A percentile compares a stretch with the other conserved stretches of the same genome.
phyloP scores from a whole-genome alignment of 2,888 invertebrate species.

The Macaria liturata region DNA sequence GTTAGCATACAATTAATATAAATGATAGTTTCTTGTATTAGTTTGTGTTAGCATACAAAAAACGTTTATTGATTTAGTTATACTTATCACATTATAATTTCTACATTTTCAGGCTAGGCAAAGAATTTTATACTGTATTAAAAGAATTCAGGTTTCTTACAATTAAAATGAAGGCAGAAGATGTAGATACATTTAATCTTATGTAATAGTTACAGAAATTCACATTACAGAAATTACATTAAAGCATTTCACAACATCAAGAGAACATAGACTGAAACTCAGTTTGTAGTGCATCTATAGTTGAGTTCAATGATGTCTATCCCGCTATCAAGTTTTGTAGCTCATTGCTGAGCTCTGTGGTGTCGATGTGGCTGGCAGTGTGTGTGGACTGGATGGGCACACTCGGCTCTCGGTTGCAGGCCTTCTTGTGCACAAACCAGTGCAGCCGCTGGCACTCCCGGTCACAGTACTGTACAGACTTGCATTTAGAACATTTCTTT shows the following conservation, averaged over 20 bases:
- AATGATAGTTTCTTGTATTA: no score
- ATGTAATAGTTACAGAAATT: constrained; percentile 33
- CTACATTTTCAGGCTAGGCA: no score
- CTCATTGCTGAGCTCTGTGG: constrained; percentile 75
- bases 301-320: constrained; percentile 39
- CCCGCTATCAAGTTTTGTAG: constrained; percentile 78
- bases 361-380: constrained; percentile 58
- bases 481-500: constrained; percentile 98
- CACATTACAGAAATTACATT: constrained; percentile 28
- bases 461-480: constrained; percentile 96
- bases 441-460: constrained; percentile 96
- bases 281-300: constrained; percentile 1
- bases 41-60: no score
- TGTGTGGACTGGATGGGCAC: constrained; percentile 44
- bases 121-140: no score
- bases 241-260: constrained; percentile 39
- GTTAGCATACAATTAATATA: not conserved
- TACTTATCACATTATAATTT: no score
- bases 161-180: constrained; percentile 3
- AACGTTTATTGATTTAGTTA: no score
- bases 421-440: constrained; percentile 96
- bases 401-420: constrained; percentile 86
- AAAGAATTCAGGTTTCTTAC: not conserved
- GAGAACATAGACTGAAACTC: constrained; percentile 29
- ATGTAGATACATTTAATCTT: constrained; percentile 34